These are phyloP conservation scores for Coelinius sp. DNA, from an alignment of 2,888 invertebrate species.

Conservation along the genomic window DNA sequence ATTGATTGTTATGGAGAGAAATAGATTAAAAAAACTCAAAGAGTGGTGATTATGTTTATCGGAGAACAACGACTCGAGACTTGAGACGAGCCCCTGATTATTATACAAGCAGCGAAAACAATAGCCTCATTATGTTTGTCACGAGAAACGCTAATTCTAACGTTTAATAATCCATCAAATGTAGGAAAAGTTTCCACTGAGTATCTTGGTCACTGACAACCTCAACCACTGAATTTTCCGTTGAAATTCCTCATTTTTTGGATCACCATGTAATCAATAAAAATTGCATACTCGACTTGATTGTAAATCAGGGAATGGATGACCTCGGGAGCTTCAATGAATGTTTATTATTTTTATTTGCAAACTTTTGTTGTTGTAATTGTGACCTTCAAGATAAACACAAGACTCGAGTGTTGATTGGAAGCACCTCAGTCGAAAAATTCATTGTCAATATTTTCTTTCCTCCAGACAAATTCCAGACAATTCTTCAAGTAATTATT, in stretches of 20 bases:
- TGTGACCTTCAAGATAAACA: neutral
- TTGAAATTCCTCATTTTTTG: too few species aligned
- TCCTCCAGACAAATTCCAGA: too few species aligned
- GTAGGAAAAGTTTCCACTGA: neutral
- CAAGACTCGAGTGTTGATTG: neutral
- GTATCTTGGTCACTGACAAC: neutral
- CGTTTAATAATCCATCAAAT: neutral
- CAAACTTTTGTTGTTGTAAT: neutral
- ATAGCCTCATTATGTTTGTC: neutral
- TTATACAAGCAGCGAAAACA: neutral
- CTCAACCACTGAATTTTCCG: too few species aligned
- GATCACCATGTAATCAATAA: neutral
- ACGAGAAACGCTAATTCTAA: neutral
- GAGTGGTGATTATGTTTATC: neutral
- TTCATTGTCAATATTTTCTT: neutral
- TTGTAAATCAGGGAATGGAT: neutral
- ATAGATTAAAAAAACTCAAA: neutral
- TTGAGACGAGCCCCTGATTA: conserved; percentile 9
- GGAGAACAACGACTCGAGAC: neutral
- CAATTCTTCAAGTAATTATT: too few species aligned
- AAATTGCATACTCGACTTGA: neutral
- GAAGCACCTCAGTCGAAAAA: neutral
- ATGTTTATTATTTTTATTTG: neutral
- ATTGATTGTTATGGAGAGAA: neutral
- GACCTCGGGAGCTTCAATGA: neutral